These are phyloP conservation scores for Nycteola revayana DNA, from an alignment of 2,888 invertebrate species.

Conservation along the genomic window DNA sequence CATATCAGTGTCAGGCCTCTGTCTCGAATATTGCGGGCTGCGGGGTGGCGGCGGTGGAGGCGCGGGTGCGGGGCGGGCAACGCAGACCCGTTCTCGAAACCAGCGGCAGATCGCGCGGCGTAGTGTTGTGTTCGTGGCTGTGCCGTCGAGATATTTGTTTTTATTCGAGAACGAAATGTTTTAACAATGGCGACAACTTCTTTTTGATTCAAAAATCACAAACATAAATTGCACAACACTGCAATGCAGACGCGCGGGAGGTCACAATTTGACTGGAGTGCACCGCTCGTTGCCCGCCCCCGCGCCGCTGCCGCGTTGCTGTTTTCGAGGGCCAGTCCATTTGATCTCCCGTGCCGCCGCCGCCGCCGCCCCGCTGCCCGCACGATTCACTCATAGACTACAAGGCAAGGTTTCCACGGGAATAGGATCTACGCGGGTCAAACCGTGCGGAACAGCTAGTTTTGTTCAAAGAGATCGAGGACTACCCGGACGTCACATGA, in stretches of 20 bases:
- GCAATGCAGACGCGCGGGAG: slow-evolving; percentile 2
- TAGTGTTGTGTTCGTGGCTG: slow-evolving; percentile 16
- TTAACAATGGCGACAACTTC: slow-evolving; percentile 7
- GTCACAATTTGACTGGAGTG: slow-evolving; percentile 4
- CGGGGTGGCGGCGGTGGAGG: slow-evolving; percentile 10
- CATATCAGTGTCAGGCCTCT: no score
- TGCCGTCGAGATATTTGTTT: slow-evolving; percentile 10
- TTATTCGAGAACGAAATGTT: slow-evolving; percentile 13
- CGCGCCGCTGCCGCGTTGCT: slow-evolving; percentile 4
- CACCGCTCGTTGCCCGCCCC: slow-evolving; percentile 6
- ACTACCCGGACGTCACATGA: no score
- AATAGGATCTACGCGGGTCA: no score
- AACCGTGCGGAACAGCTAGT: no score
- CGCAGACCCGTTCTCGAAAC: slow-evolving; percentile 20
- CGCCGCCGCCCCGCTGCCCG: slow-evolving; percentile 2
- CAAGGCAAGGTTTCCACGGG: no score
- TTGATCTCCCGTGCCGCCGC: slow-evolving; percentile 1
- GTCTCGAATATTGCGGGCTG: slow-evolving; percentile 3
- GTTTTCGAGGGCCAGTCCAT: not conserved
- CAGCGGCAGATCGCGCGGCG: slow-evolving; percentile 20
- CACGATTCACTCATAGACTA: no score
- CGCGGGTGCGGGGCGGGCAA: slow-evolving; percentile 19
- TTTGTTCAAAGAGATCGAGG: no score
- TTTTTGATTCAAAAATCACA: slow-evolving; percentile 4
- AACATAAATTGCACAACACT: slow-evolving; percentile 1